These are phyloP conservation scores for Andrena bicolor DNA, from an alignment of 2,888 invertebrate species.

Conservation along the genomic window DNA sequence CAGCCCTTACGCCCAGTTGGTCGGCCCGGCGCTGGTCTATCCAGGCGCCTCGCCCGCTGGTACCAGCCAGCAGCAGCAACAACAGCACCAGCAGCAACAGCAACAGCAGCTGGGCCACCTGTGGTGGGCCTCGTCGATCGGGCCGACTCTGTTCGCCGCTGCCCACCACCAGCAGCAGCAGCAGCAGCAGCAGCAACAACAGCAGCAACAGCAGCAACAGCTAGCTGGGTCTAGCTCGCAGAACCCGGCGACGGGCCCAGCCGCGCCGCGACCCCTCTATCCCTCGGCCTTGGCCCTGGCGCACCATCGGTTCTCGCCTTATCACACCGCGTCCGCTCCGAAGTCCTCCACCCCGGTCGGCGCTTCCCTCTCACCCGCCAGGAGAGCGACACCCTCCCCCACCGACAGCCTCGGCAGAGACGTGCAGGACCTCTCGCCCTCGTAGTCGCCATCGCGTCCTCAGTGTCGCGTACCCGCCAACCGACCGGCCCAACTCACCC, in stretches of 20 bases:
- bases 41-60: conserved; percentile 82
- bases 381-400: conserved; percentile 82
- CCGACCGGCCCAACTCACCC: too few relatives aligned
- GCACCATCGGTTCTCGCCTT: conserved; percentile 85
- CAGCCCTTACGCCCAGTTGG: conserved; percentile 86
- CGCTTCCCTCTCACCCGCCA: conserved; percentile 80
- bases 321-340: conserved; percentile 78
- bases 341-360: conserved; percentile 79
- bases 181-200: conserved; percentile 87
- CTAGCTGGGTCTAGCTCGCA: conserved; percentile 86
- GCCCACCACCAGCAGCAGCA: conserved; percentile 83
- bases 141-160: conserved; percentile 85
- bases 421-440: conserved; percentile 82
- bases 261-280: conserved; percentile 82
- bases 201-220: conserved; percentile 88
- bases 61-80: conserved; percentile 76
- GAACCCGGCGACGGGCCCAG: conserved; percentile 74
- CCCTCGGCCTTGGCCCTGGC: conserved; percentile 81
- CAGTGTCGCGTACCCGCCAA: neutral
- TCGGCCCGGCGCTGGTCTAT: conserved; percentile 85
- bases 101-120: conserved; percentile 78
- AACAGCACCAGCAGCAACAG: conserved; percentile 76
- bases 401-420: conserved; percentile 83
- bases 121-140: conserved; percentile 84
- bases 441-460: conserved; percentile 75